Percentiles rank a stretch among this genome's conserved stretches.
Conservation (phyloP, 2,888 invertebrate genomes). For the Dorcus hopei region DNA sequence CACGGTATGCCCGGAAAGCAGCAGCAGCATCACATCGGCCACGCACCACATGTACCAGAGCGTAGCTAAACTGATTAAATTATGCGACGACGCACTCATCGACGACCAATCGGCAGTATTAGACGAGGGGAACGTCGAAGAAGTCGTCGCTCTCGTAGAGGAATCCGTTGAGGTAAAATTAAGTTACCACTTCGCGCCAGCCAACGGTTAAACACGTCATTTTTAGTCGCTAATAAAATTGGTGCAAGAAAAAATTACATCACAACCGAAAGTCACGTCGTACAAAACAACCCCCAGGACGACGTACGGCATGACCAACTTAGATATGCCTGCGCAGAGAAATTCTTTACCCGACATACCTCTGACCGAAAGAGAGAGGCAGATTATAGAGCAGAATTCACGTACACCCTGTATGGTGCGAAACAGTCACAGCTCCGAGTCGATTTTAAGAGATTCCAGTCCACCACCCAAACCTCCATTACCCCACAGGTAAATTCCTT, state of each 20-base stretch:
- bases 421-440: slow-evolving; percentile 79
- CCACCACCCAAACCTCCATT: slow-evolving; percentile 88
- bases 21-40: slow-evolving; percentile 71
- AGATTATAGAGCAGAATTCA: slow-evolving; percentile 60
- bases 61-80: slow-evolving; percentile 79
- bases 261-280: slow-evolving; percentile 34
- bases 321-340: slow-evolving; percentile 57
- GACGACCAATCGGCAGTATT: slow-evolving; percentile 65
- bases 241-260: slow-evolving; percentile 59
- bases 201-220: neutral
- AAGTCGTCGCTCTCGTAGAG: slow-evolving; percentile 66
- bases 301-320: slow-evolving; percentile 38
- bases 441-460: slow-evolving; percentile 68
- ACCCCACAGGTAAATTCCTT: slow-evolving; percentile 63
- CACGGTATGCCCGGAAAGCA: slow-evolving; percentile 44
- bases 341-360: slow-evolving; percentile 78
- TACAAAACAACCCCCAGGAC: slow-evolving; percentile 50
- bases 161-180: slow-evolving; percentile 64
- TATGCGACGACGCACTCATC: slow-evolving; percentile 81
- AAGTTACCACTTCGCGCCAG: no score
- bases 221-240: slow-evolving; percentile 17
- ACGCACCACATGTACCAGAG: slow-evolving; percentile 85
- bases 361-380: slow-evolving; percentile 73
- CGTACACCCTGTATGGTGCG: slow-evolving; percentile 51
- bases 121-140: slow-evolving; percentile 60